phyloP scores from a whole-genome alignment of 1,140 invertebrate species.

The Phthorimaea operculella region DNA sequence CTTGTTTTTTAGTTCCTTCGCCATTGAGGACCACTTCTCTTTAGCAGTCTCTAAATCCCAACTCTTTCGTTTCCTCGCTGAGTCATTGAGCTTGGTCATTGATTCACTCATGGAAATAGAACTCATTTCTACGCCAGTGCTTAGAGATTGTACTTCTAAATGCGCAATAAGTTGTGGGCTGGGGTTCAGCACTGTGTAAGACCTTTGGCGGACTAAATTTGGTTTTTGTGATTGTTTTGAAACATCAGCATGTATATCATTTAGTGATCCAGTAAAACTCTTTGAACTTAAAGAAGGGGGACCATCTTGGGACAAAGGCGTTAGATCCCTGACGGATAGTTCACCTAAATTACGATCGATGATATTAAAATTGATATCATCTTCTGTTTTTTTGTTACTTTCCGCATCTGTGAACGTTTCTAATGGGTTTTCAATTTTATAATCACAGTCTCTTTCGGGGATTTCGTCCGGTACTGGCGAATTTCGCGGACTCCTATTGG shows the following conservation, averaged over 20 bases:
- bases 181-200: constrained; percentile 72
- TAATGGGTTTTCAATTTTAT: neutral
- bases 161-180: constrained; percentile 72
- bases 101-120: constrained; percentile 64
- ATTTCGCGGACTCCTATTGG: neutral
- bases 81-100: constrained; percentile 37
- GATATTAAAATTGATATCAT: neutral
- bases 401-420: no score
- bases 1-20: constrained; percentile 47
- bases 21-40: constrained; percentile 55
- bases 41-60: constrained; percentile 66
- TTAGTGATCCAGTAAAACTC: constrained; percentile 61
- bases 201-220: constrained; percentile 70
- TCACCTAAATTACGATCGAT: neutral
- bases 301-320: neutral
- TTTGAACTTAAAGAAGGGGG: constrained; percentile 19
- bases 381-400: neutral
- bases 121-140: constrained; percentile 58
- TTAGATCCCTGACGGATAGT: neutral
- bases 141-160: constrained; percentile 64
- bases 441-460: neutral
- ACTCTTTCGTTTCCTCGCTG: constrained; percentile 57
- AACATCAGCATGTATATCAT: constrained; percentile 51
- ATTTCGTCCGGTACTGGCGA: neutral
- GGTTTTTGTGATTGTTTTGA: constrained; percentile 38